Conservation (phyloP, 2,113 vertebrate species). For the Balaeniceps rex region DNA sequence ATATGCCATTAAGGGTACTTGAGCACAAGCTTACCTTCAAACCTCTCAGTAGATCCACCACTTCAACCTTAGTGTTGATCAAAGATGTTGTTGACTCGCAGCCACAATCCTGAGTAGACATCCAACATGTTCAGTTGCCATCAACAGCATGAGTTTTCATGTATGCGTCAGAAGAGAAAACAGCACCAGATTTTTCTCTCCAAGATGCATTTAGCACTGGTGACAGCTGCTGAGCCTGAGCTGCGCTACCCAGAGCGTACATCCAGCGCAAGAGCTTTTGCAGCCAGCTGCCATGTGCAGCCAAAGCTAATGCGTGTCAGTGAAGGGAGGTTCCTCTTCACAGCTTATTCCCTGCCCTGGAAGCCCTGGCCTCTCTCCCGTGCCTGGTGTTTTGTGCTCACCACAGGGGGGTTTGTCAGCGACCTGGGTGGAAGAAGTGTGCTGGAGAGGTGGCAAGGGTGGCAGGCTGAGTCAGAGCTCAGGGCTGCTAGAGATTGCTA, state of each 20-base stretch:
- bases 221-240: neutral
- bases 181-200: neutral
- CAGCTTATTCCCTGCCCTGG: neutral
- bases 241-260: neutral
- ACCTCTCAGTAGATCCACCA: neutral
- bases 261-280: neutral
- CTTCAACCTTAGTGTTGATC: neutral
- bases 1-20: neutral
- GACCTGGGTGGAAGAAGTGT: neutral
- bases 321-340: neutral
- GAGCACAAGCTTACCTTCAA: neutral
- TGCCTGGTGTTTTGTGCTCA: neutral
- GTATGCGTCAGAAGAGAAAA: neutral
- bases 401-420: accelerated
- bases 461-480: neutral
- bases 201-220: neutral
- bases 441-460: neutral
- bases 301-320: neutral
- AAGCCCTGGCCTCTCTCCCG: neutral
- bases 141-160: neutral
- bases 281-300: neutral
- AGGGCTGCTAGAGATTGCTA: neutral
- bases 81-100: neutral
- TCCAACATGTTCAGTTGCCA: neutral
- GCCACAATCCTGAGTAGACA: neutral